phyloP scores from a whole-genome alignment of 2,888 invertebrate species.

The Ophion obscuratus region DNA sequence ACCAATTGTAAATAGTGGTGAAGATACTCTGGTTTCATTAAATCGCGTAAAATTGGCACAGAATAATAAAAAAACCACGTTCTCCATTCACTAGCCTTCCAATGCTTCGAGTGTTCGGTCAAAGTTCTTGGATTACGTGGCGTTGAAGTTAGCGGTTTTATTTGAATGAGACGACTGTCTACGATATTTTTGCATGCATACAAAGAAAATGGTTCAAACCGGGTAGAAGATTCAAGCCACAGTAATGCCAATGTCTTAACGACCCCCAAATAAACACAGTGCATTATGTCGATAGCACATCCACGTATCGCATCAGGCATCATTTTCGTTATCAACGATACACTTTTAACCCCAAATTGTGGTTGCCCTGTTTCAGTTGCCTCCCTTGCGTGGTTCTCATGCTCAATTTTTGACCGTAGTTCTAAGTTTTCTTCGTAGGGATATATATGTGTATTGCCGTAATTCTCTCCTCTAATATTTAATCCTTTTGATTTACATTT shows the following conservation, averaged over 20 bases:
- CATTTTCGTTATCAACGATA: constrained; percentile 31
- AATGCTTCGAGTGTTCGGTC: constrained; percentile 28
- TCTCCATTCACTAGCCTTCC: constrained; percentile 44
- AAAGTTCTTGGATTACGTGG: constrained; percentile 36
- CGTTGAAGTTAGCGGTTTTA: constrained; percentile 30
- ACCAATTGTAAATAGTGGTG: too few relatives aligned
- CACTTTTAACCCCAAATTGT: constrained; percentile 40
- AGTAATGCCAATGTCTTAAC: constrained; percentile 22
- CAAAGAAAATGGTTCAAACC: constrained; percentile 30
- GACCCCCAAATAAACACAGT: constrained; percentile 45
- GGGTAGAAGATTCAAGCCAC: constrained; percentile 25
- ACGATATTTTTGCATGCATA: constrained; percentile 28
- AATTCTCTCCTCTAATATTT: constrained; percentile 27
- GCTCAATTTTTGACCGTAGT: constrained; percentile 24
- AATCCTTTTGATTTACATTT: constrained; percentile 40
- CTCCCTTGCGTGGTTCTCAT: constrained; percentile 23
- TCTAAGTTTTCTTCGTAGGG: constrained; percentile 35
- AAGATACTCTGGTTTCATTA: constrained; percentile 44
- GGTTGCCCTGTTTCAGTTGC: constrained; percentile 21
- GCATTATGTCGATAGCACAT: constrained; percentile 47
- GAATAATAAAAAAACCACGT: constrained; percentile 49
- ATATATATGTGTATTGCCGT: constrained; percentile 43
- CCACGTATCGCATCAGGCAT: constrained; percentile 44
- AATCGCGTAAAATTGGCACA: constrained; percentile 37
- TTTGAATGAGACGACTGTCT: constrained; percentile 14